Conservation (phyloP, 2,113 vertebrate species). For the Mus pahari region DNA sequence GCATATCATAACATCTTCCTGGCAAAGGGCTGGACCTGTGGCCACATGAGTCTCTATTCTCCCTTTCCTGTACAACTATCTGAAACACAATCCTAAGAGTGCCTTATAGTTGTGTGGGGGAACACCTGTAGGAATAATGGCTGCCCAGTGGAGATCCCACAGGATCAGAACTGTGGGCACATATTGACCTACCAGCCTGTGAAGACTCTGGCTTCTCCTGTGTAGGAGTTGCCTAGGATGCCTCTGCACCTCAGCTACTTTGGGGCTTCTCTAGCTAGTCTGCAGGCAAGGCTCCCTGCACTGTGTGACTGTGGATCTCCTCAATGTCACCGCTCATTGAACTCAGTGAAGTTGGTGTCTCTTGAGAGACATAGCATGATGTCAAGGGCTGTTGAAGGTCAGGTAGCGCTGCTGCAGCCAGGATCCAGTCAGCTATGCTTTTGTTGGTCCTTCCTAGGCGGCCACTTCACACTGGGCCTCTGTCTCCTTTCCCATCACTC, state of each 20-base stretch:
- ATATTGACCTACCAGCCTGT: not conserved
- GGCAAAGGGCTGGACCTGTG: not conserved
- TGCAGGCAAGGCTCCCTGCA: not conserved
- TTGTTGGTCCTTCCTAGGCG: not conserved
- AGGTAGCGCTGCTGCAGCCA: not conserved
- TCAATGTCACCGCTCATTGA: not conserved
- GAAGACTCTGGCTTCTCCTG: not conserved
- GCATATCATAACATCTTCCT: not conserved
- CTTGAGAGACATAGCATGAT: not conserved
- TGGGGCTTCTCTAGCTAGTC: too few species aligned
- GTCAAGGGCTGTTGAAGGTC: not conserved
- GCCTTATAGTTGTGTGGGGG: not conserved
- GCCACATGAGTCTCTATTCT: not conserved
- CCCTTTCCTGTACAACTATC: not conserved
- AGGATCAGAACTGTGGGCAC: not conserved
- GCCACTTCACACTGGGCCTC: not conserved
- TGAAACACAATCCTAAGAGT: not conserved
- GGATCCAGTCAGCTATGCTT: not conserved
- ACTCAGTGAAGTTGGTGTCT: not conserved
- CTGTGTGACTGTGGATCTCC: not conserved
- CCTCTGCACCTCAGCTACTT: not conserved
- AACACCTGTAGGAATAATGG: not conserved
- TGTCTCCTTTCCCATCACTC: not conserved
- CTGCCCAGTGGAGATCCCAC: not conserved
- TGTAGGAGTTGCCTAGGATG: not conserved